Percentiles rank a stretch among this genome's conserved stretches.
phyloP scores from a whole-genome alignment of 2,113 vertebrate species.

The Nothocercus nigrocapillus region DNA sequence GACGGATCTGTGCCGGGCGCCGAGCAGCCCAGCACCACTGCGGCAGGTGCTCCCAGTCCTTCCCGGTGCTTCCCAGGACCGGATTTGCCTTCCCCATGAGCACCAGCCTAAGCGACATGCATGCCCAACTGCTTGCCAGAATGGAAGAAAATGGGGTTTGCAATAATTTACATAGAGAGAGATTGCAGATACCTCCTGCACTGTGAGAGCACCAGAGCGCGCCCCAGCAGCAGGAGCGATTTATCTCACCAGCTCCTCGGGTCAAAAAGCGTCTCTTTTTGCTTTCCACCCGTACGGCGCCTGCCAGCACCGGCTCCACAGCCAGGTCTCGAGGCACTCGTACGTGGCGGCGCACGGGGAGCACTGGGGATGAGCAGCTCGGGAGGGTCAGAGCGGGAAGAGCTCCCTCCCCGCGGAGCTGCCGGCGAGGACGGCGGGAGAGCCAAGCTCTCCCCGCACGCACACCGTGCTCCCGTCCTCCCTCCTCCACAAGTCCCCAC shows the following conservation, averaged over 20 bases:
- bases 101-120: rapidly evolving
- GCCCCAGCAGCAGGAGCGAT: background rate
- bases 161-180: background rate
- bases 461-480: rapidly evolving
- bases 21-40: rapidly evolving
- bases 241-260: background rate
- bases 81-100: rapidly evolving
- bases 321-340: rapidly evolving
- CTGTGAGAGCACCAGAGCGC: background rate
- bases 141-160: rapidly evolving
- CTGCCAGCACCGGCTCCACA: background rate
- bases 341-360: background rate
- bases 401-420: too few species aligned
- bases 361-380: background rate
- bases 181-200: background rate
- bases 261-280: background rate
- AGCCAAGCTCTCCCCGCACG: rapidly evolving
- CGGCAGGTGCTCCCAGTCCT: rapidly evolving
- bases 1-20: background rate
- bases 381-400: rapidly evolving
- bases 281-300: background rate
- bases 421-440: too few species aligned
- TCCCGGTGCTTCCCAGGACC: background rate
- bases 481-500: rapidly evolving
- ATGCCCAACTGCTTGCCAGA: rapidly evolving